These are phyloP conservation scores for Chloropsis hardwickii DNA, from an alignment of 2,113 vertebrate genomes.

Conservation along the genomic window DNA sequence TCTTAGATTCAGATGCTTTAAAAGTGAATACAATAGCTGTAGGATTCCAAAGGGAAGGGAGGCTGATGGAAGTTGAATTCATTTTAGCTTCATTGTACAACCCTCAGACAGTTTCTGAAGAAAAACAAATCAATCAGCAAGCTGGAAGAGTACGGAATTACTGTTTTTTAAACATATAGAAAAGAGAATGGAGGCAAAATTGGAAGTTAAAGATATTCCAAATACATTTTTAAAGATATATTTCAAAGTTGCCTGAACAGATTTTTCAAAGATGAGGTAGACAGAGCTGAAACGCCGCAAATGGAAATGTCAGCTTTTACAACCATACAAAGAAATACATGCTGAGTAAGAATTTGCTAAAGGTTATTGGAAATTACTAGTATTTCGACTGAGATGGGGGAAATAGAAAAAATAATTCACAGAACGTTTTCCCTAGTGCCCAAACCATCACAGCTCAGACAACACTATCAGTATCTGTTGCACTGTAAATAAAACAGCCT, in stretches of 20 bases:
- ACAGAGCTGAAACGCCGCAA: not conserved
- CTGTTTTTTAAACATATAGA: not conserved
- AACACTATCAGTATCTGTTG: not conserved
- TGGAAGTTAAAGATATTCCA: not conserved
- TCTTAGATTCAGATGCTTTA: not conserved
- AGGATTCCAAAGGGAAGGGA: slow-evolving; percentile 24
- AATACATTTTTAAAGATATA: not conserved
- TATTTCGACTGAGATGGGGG: not conserved
- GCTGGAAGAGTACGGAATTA: not conserved
- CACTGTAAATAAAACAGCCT: not conserved
- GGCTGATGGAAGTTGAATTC: not conserved
- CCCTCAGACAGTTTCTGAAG: not conserved
- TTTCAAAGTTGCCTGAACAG: not conserved
- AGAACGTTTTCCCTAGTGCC: not conserved
- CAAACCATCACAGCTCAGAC: not conserved
- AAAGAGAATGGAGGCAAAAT: not conserved
- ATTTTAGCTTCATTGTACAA: not conserved
- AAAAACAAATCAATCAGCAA: slow-evolving; percentile 11
- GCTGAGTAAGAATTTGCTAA: not conserved
- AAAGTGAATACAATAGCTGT: not conserved
- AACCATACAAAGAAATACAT: not conserved
- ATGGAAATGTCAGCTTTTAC: not conserved
- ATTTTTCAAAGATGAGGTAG: not conserved
- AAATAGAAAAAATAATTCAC: not conserved
- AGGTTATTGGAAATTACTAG: not conserved